Evolutionary conservation across 2,888 invertebrate genomes (phyloP).

Genomic region (Micropterix aruncella): DNA sequence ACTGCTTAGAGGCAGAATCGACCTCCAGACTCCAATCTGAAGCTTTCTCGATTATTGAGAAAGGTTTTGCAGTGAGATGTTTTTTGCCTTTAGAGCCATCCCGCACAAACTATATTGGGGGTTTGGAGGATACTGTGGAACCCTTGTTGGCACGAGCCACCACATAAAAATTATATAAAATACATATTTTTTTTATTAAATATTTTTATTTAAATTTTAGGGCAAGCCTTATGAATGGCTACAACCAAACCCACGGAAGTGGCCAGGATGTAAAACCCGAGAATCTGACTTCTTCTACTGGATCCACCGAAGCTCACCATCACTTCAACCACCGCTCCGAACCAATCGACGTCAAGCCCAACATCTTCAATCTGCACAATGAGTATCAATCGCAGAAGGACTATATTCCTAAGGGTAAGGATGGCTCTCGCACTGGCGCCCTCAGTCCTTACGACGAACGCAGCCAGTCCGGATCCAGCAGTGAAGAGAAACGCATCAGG

Average conservation of each 20-base stretch:
- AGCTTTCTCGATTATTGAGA: no score
- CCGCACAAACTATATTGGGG: no score
- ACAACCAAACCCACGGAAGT: conserved; percentile 26
- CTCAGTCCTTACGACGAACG: conserved; percentile 27
- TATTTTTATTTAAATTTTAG: conserved; percentile 15
- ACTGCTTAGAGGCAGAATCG: no score
- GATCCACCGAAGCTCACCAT: conserved; percentile 1
- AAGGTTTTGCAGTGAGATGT: no score
- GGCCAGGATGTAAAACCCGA: conserved; percentile 31
- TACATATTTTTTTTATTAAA: no score
- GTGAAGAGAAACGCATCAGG: conserved; percentile 20
- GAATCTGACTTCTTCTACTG: conserved; percentile 25
- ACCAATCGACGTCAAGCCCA: conserved; percentile 31
- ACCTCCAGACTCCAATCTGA: no score
- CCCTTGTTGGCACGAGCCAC: no score
- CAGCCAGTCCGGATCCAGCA: conserved; percentile 16
- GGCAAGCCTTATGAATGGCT: conserved; percentile 33
- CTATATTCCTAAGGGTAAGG: conserved; percentile 30
- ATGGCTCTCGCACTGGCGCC: conserved; percentile 30
- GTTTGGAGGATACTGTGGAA: no score
- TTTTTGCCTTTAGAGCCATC: no score
- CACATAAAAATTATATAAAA: no score
- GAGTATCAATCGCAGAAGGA: conserved; percentile 37
- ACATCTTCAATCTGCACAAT: conserved; percentile 33
- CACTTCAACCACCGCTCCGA: conserved; percentile 14